A percentile compares a stretch with the other conserved stretches of the same genome.
phyloP scores from a whole-genome alignment of 2,888 invertebrate genomes.

The Cacoxenus indagator region DNA sequence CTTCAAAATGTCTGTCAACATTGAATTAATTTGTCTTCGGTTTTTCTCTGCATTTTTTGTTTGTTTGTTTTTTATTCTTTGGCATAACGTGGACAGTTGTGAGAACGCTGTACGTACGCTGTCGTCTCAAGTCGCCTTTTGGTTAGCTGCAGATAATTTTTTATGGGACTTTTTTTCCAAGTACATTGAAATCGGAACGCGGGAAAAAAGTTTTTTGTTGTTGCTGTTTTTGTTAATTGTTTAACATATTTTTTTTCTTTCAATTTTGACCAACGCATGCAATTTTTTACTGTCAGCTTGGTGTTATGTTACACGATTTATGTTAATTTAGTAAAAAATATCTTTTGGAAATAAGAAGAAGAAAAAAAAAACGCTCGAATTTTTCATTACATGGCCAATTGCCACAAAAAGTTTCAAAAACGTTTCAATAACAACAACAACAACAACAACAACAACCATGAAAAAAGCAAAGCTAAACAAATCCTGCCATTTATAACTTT shows the following conservation, averaged over 20 bases:
- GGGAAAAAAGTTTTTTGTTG: neutral
- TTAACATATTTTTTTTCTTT: neutral
- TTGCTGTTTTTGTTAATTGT: neutral
- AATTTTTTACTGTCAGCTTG: neutral
- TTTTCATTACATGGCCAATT: neutral
- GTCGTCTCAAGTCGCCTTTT: neutral
- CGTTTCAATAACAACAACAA: neutral
- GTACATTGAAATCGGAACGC: constrained; percentile 8
- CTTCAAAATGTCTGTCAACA: neutral
- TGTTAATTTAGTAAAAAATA: constrained; percentile 1
- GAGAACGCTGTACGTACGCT: neutral
- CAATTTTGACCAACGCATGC: neutral
- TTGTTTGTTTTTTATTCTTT: neutral
- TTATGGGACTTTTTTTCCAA: neutral
- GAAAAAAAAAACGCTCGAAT: neutral
- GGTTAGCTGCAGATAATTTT: neutral
- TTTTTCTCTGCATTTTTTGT: neutral
- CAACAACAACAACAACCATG: neutral
- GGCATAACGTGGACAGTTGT: constrained; percentile 2
- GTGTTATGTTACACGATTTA: neutral
- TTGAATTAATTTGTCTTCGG: constrained; percentile 3
- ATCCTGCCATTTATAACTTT: neutral
- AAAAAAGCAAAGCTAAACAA: neutral
- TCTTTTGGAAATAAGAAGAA: neutral
- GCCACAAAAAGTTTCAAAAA: neutral